Evolutionary conservation across 2,888 invertebrate genomes (phyloP), one percentile per base, ranked within the genome.

Genomic region (Andrena praecox): DNA sequence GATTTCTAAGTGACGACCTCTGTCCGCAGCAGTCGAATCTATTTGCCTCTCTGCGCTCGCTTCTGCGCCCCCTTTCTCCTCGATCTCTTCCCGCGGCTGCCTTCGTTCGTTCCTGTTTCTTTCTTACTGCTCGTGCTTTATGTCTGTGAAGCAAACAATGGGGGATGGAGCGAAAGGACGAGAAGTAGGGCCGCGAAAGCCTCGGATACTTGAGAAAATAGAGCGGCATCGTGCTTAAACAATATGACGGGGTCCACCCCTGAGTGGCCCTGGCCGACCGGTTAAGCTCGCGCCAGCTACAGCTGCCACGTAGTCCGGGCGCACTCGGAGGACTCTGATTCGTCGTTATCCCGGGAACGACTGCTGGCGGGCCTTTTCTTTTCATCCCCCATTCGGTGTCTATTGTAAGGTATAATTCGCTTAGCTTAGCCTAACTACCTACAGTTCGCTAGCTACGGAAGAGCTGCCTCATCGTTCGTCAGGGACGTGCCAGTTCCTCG

Each of bases 401-500:
- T 81, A 64, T 76, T 16, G 60, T 70, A 48, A 42, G 70, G 29
- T 76, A 66, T 24, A 76, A 69, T 35, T 70, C 50, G 75, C 60
- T 68, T 78, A 66, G 16, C 48, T 77, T 73, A 73, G 29, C 60
- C 82, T 71, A 85, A 69, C 50, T 78, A 69, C 48, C 50, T 80
- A 63, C 59, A 62, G 16, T 63, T 56, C 59, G 62, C 71, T 74
- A 84, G n/a, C 73, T 86, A 87, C 59, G 85, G 85, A 87, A 87
- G 87, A 86, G 74, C 76, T 78, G 52, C 59, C 72, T 56, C 71
- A 4, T 59, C 52, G 59, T 72, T 67, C 70, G 56, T 70, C 69
- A 50, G 42, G 29, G 69, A 77, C 77, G 72, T 79, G 86, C 85
- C 89, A 86, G 87, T 83, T 85, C 81, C 76, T 78, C 75, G 60